Evolutionary conservation across 2,797 vertebrate species (phyloP), one percentile per base, ranked within the genome.

Genomic region (Pelodytes ibericus): DNA sequence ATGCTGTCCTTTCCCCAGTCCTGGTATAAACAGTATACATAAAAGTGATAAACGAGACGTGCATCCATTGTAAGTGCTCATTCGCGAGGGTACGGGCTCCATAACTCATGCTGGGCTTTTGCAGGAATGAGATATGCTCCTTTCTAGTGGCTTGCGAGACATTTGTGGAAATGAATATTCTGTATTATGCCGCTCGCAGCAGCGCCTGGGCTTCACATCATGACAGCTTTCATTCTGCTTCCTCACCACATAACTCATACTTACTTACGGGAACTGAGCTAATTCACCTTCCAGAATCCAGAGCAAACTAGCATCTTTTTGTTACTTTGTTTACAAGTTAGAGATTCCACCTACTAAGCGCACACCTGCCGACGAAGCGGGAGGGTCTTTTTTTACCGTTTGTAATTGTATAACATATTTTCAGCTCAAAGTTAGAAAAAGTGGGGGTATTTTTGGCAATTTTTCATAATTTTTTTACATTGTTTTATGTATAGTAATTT

Each of bases 11-110:
- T n/a, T 41, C 24, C 39, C 7, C 16, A 31, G 68, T 69, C 39
- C 22, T 18, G 41, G 75, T 72, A 71, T 72, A 72, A 66, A 72
- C 51, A 66, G 65, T 72, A 25, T 72, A 47, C 75, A 66, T 41
- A 72, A 33, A 57, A 66, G 51, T 77, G 75, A 77, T 71, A 33
- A 59, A 77, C 66, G 75, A 72, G 75, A 60, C 61, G 29, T 66
- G 72, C 66, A 72, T 60, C 72, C 75, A 66, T 72, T 72, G 61
- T 64, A 72, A 71, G 75, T 66, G 75, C 75, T 60, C 68, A 24
- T 77, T 72, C 69, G 66, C 59, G 61, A 72, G 69, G 27, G 62
- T 60, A 77, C 75, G 59, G 39, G 75, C 36, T 16, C 30, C 61
- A 72, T 77, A 77, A 77, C 69, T 77, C 75, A 77, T 36, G 22